Conservation (phyloP, 2,888 invertebrate genomes). For the Molorchus minor region DNA sequence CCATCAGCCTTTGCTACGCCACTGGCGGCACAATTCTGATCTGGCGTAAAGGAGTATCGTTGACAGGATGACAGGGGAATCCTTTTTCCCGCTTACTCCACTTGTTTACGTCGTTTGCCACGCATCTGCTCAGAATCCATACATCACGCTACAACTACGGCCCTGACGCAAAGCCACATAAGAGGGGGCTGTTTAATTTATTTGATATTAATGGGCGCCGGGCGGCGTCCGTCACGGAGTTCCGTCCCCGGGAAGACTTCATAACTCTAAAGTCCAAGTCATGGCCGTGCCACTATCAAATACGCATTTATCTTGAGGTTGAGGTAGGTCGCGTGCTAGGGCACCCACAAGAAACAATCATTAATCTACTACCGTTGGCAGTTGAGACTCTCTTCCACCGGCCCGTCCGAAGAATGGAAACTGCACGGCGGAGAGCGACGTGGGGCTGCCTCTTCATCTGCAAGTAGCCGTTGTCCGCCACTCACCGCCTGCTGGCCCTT, state of each 20-base stretch:
- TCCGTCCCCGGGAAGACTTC: constrained; percentile 46
- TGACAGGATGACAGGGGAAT: no score
- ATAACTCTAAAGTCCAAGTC: constrained; percentile 50
- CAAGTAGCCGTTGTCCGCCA: constrained; percentile 39
- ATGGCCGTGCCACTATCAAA: constrained; percentile 52
- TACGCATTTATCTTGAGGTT: constrained; percentile 53
- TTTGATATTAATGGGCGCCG: constrained; percentile 45
- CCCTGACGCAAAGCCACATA: constrained; percentile 3
- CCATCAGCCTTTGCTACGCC: no score
- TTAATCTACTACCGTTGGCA: constrained; percentile 47
- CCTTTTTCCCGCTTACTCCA: background rate
- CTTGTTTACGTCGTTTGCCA: background rate
- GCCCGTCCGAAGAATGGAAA: constrained; percentile 29
- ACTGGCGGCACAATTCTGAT: no score
- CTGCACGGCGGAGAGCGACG: constrained; percentile 30
- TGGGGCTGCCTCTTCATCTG: constrained; percentile 29
- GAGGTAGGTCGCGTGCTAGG: constrained; percentile 53
- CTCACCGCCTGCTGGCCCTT: constrained; percentile 37
- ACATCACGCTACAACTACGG: constrained; percentile 7
- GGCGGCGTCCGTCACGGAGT: constrained; percentile 46
- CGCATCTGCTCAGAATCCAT: background rate
- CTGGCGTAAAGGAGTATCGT: no score
- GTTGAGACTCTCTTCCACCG: constrained; percentile 34
- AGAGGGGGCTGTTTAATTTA: constrained; percentile 38
- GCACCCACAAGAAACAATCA: constrained; percentile 48